Base-by-base conservation (phyloP, 2,113 vertebrate genomes). In the Columba janthina region DNA sequence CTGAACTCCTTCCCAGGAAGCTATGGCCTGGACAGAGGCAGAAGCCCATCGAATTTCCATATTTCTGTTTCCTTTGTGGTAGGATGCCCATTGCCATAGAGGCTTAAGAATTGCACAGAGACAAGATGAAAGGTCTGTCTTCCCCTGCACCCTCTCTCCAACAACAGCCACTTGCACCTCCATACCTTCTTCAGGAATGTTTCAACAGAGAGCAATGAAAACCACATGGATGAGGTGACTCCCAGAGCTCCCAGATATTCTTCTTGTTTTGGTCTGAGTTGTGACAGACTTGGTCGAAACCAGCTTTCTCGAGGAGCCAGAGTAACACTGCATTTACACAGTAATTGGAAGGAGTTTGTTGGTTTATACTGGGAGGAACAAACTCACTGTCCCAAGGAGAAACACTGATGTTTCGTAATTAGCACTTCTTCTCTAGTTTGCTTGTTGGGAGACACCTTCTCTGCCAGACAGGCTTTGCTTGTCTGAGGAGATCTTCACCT, bases 401-500 rank as follows among this genome's bases (percentile, higher is more conserved):
- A 95, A 66, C 46, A 58, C 17, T 76, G 50, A 83, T 70, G 40
- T 54, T 66, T 95, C 8, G 10, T 90, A 93, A 95, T 90, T 80
- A 95, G 88, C 22, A n/a, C 3, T 65, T 75, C 1, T 44, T 28
- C 85, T 94, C 31, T 70, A 26, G 66, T 88, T 88, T 90, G 88
- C 44, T 91, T 0, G 0, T 24, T 66, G 58, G 44, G 50, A 70
- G 31, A 80, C 64, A 90, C 10, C 2, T 80, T 85, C 62, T 54
- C 51, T 73, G 58, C 28, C 50, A 54, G 67, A 46, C 78, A 85
- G 82, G 78, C 70, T 91, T 88, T 56, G 20, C 85, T 92, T 83
- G 92, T 70, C 36, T 25, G 14, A 58, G 71, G 31, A 73, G 67
- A 70, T 38, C 56, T 78, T 71, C 66, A 64, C 1, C 5, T 57